Evolutionary conservation across 2,888 invertebrate species (phyloP).

Genomic region (Linnaemya tessellans): DNA sequence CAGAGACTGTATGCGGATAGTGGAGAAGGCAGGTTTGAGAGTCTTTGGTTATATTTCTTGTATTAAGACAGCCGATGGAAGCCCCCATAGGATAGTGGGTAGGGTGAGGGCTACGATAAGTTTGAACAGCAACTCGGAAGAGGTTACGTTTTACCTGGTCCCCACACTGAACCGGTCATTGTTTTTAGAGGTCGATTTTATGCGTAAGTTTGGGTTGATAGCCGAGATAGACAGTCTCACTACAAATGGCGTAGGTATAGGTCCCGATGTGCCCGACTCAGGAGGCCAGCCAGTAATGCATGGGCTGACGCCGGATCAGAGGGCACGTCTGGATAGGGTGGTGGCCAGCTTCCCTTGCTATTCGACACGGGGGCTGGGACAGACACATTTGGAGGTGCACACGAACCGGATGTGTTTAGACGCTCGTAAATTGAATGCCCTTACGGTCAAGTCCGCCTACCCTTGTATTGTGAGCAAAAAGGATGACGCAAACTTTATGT

Average conservation of each 20-base stretch:
- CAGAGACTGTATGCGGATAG: not conserved
- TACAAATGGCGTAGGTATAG: not conserved
- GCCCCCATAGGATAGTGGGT: conserved; percentile 19
- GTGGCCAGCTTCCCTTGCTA: conserved; percentile 1
- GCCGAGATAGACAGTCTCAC: not conserved
- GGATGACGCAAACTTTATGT: too few relatives aligned
- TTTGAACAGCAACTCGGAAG: not conserved
- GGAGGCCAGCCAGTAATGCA: not conserved
- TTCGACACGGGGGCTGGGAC: not conserved
- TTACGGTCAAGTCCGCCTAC: too few relatives aligned
- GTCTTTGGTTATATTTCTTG: not conserved
- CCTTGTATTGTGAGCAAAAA: too few relatives aligned
- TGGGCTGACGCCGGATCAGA: not conserved
- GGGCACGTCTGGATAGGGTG: not conserved
- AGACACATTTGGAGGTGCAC: not conserved
- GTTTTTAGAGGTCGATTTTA: conserved; percentile 40
- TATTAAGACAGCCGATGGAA: conserved; percentile 29
- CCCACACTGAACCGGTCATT: conserved; percentile 17
- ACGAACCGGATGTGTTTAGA: not conserved
- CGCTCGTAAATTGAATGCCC: too few relatives aligned
- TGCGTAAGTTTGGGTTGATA: conserved; percentile 8
- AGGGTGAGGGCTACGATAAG: not conserved
- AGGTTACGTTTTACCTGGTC: not conserved
- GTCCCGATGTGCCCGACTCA: not conserved
- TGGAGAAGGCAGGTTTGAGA: not conserved